A percentile compares a stretch with the other conserved stretches of the same genome.
Evolutionary conservation across 2,888 invertebrate species (phyloP).

Genomic region (Tipula confusa): DNA sequence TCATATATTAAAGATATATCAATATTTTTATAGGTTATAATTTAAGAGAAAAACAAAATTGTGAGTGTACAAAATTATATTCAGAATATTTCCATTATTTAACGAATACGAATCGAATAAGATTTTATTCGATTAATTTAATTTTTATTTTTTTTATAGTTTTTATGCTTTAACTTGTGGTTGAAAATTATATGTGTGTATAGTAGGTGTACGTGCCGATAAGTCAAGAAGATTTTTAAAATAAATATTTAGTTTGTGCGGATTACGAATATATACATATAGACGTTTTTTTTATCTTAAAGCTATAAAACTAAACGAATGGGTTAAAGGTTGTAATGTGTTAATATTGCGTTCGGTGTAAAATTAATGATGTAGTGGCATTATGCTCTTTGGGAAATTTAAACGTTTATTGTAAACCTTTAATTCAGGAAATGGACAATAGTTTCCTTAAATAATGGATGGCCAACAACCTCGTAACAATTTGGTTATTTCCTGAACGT

Average conservation of each 20-base stretch:
- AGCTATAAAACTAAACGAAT: neutral
- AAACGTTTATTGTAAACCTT: neutral
- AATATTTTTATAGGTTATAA: slow-evolving; percentile 8
- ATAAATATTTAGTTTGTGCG: neutral
- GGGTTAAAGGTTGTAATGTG: neutral
- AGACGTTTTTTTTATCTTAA: too few species aligned
- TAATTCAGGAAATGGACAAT: too few species aligned
- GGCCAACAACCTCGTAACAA: too few species aligned
- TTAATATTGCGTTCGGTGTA: neutral
- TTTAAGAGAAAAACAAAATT: too few species aligned
- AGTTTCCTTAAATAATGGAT: too few species aligned
- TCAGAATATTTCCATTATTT: neutral
- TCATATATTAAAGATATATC: slow-evolving; percentile 3
- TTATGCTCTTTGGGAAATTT: neutral
- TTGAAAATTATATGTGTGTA: neutral
- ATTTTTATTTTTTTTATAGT: too few species aligned
- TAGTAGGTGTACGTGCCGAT: slow-evolving; percentile 20
- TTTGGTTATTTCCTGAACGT: too few species aligned
- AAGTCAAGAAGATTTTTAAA: neutral
- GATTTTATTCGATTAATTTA: neutral
- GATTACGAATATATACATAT: neutral
- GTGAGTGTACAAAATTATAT: neutral
- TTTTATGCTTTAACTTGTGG: neutral
- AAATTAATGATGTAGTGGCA: neutral
- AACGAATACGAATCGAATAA: neutral